These are phyloP conservation scores for Cenopis cana DNA, from an alignment of 2,888 invertebrate genomes.

Conservation along the genomic window DNA sequence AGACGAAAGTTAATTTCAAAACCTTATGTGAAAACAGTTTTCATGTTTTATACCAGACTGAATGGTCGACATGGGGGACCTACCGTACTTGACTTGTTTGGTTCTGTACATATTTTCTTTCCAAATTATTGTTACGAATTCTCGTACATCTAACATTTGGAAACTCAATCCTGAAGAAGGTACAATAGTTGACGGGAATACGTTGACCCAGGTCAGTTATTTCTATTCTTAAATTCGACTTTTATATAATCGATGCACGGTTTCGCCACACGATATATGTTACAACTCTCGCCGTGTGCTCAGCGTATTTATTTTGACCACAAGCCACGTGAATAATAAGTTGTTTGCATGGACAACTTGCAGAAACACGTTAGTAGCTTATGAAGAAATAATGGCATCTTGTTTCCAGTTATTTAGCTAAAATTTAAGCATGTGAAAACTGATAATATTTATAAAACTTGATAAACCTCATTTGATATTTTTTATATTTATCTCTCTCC, in stretches of 20 bases:
- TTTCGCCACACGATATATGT: slow-evolving; percentile 44
- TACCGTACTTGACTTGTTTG: slow-evolving; percentile 86
- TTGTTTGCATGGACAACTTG: background rate
- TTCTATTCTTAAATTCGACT: slow-evolving; percentile 53
- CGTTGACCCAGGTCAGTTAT: slow-evolving; percentile 81
- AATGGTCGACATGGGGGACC: slow-evolving; percentile 82
- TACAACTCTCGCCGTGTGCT: background rate
- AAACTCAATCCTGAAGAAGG: slow-evolving; percentile 91
- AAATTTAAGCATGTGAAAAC: background rate
- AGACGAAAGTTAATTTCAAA: slow-evolving; percentile 59
- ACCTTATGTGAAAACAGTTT: slow-evolving; percentile 51
- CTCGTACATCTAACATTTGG: slow-evolving; percentile 93
- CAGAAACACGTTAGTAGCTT: background rate
- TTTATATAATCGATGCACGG: slow-evolving; percentile 69
- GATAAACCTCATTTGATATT: too few species aligned
- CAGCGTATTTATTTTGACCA: slow-evolving; percentile 1
- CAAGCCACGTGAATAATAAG: background rate
- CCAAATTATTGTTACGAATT: slow-evolving; percentile 90
- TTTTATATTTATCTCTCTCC: too few species aligned
- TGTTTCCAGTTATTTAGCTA: background rate
- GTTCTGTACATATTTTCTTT: slow-evolving; percentile 89
- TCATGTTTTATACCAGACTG: slow-evolving; percentile 55
- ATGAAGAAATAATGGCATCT: background rate
- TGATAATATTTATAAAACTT: too few species aligned
- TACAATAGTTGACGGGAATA: slow-evolving; percentile 88